These are phyloP conservation scores for Chymomyza caudatula DNA, from an alignment of 2,888 invertebrate genomes.

Conservation along the genomic window DNA sequence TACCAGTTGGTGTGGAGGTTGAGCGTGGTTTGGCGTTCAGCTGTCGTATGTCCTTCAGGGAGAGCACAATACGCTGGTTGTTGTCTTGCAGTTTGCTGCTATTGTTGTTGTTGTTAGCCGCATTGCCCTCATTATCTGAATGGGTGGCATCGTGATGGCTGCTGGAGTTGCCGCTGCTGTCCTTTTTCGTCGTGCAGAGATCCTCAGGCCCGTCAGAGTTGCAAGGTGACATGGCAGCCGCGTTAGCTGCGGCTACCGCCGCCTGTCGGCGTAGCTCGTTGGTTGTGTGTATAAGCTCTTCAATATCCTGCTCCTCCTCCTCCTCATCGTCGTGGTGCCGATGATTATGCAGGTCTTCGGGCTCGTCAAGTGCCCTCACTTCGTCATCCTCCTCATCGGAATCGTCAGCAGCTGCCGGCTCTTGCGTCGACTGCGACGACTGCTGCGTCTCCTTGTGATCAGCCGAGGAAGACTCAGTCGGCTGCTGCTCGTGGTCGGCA, in stretches of 20 bases:
- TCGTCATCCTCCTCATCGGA: slow-evolving; percentile 79
- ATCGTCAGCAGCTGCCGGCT: neutral
- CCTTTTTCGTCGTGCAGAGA: slow-evolving; percentile 76
- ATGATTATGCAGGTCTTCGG: slow-evolving; percentile 7
- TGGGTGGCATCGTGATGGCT: slow-evolving; percentile 6
- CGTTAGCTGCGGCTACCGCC: slow-evolving; percentile 61
- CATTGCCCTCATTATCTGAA: slow-evolving; percentile 57
- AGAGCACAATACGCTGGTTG: slow-evolving; percentile 77
- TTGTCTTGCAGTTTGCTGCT: slow-evolving; percentile 74
- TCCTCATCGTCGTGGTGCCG: slow-evolving; percentile 34
- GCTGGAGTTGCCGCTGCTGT: slow-evolving; percentile 40
- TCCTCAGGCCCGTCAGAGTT: slow-evolving; percentile 77
- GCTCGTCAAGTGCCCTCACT: slow-evolving; percentile 41
- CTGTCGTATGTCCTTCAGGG: slow-evolving; percentile 78
- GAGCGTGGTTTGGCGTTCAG: slow-evolving; percentile 75
- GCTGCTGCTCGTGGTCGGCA: neutral
- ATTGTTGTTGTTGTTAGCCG: slow-evolving; percentile 70
- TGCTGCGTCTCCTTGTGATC: neutral
- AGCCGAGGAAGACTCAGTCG: neutral
- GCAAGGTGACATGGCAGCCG: slow-evolving; percentile 63
- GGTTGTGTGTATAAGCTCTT: slow-evolving; percentile 72
- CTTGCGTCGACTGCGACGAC: neutral
- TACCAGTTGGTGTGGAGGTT: slow-evolving; percentile 57
- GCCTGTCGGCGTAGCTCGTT: slow-evolving; percentile 73
- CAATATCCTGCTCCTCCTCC: slow-evolving; percentile 73